Percentiles rank a stretch among this genome's conserved stretches.
Evolutionary conservation across 2,113 vertebrate species (phyloP).

Genomic region (Columba livia): DNA sequence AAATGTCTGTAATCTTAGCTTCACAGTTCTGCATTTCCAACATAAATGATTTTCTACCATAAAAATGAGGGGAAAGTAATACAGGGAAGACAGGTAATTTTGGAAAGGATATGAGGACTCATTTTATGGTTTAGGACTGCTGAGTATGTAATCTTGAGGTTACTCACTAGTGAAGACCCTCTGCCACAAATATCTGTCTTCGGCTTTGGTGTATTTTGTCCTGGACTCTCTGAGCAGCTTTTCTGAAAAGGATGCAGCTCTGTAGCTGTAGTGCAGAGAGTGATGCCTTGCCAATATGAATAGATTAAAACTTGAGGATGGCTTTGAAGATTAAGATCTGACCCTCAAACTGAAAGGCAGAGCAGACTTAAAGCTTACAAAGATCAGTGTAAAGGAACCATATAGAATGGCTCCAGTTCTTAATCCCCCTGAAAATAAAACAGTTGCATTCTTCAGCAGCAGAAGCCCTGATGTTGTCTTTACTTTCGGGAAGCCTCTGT

Average conservation of each 20-base stretch:
- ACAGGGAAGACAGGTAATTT: background rate
- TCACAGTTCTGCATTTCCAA: background rate
- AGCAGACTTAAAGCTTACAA: background rate
- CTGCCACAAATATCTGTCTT: background rate
- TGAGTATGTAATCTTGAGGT: background rate
- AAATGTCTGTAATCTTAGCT: background rate
- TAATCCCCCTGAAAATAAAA: background rate
- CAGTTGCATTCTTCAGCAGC: background rate
- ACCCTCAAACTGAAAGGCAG: background rate
- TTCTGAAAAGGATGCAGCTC: background rate
- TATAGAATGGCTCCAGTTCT: background rate
- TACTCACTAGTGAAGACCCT: background rate
- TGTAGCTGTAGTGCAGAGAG: background rate
- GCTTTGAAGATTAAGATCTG: background rate
- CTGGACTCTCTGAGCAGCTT: background rate
- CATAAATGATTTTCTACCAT: background rate
- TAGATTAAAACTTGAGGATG: constrained; percentile 1
- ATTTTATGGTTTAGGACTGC: background rate
- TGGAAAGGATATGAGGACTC: background rate
- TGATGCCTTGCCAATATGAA: background rate
- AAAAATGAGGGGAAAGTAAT: background rate
- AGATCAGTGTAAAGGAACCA: background rate
- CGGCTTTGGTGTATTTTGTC: background rate
- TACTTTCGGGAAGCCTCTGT: background rate
- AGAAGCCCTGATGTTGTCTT: background rate